phyloP scores from a whole-genome alignment of 2,888 invertebrate genomes.

The Tubulanus polymorphus region DNA sequence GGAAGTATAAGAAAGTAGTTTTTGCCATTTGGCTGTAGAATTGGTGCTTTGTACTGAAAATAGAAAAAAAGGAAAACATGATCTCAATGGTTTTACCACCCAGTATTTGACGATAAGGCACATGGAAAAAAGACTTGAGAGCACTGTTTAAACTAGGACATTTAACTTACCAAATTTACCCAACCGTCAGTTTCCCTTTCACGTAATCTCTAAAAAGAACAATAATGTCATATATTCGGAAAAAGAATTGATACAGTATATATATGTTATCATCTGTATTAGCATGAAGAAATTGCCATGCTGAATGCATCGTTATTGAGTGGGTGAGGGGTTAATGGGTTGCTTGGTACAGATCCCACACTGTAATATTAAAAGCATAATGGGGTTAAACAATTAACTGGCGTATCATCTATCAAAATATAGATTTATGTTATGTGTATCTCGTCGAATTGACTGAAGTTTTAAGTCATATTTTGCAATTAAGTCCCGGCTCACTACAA shows the following conservation, averaged over 20 bases:
- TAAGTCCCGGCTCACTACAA: too few relatives aligned
- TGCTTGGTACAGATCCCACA: neutral
- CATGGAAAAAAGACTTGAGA: conserved; percentile 10
- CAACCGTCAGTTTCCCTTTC: conserved; percentile 31
- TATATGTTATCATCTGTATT: too few relatives aligned
- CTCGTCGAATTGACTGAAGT: too few relatives aligned
- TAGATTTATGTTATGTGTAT: too few relatives aligned
- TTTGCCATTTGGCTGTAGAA: conserved; percentile 30
- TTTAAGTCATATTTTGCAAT: too few relatives aligned
- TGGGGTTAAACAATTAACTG: too few relatives aligned
- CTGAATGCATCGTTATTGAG: neutral
- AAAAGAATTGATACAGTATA: too few relatives aligned
- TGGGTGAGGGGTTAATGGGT: neutral
- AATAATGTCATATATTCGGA: neutral
- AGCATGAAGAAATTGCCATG: too few relatives aligned
- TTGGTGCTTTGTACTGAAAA: conserved; percentile 22
- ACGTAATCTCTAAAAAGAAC: conserved; percentile 28
- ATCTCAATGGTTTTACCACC: too few relatives aligned
- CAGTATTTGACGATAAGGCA: too few relatives aligned
- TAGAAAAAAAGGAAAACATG: neutral
- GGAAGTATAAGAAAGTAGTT: conserved; percentile 50
- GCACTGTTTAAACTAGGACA: conserved; percentile 18
- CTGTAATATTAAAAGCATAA: too few relatives aligned
- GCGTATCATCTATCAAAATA: too few relatives aligned
- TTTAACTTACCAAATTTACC: conserved; percentile 29